phyloP scores from a whole-genome alignment of 2,888 invertebrate species.

The Ceratothoa steindachneri region DNA sequence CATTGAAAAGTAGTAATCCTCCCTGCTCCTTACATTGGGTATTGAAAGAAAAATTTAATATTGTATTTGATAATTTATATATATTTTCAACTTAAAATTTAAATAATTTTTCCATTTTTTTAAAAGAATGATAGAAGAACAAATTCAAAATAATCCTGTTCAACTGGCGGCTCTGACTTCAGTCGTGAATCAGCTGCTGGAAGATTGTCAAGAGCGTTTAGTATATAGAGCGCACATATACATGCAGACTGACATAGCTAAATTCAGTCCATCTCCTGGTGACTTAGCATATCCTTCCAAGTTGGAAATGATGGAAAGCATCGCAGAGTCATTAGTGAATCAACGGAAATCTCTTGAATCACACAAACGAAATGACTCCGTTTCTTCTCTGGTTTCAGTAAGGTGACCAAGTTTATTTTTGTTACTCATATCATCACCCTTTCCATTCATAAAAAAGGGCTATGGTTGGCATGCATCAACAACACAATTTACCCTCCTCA shows the following conservation, averaged over 20 bases:
- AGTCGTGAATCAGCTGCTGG: constrained; percentile 74
- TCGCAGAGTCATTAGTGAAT: constrained; percentile 50
- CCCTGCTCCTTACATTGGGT: no score
- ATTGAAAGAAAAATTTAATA: no score
- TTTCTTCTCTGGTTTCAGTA: constrained; percentile 65
- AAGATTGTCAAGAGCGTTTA: constrained; percentile 92
- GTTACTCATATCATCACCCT: no score
- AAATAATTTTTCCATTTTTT: no score
- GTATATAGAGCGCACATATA: constrained; percentile 94
- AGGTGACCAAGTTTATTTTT: constrained; percentile 53
- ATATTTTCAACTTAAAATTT: no score
- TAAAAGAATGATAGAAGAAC: constrained; percentile 81
- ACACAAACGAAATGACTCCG: constrained; percentile 61
- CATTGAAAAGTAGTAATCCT: no score
- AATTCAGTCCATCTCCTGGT: constrained; percentile 75
- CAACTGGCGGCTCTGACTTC: constrained; percentile 72
- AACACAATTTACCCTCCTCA: no score
- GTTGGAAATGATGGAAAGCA: constrained; percentile 91
- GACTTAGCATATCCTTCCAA: constrained; percentile 98
- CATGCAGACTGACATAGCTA: constrained; percentile 80
- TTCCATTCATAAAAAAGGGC: no score
- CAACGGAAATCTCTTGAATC: constrained; percentile 49
- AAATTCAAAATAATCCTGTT: constrained; percentile 72
- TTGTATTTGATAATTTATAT: no score
- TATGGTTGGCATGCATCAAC: no score